Evolutionary conservation across 2,797 vertebrate genomes (phyloP), one percentile per base, ranked within the genome.

Genomic region (Semaprochilodus insignis): DNA sequence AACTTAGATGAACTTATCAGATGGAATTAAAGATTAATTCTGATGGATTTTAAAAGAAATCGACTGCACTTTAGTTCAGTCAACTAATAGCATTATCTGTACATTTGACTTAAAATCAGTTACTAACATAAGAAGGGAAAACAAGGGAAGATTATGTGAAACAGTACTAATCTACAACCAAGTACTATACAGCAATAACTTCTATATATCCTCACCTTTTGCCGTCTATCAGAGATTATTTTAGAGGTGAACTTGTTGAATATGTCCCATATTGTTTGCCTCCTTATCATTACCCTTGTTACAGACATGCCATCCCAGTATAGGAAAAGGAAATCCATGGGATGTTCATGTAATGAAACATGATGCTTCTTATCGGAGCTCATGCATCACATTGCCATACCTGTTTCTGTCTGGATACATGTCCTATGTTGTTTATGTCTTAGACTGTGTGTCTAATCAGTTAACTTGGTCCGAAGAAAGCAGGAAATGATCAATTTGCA

Each of bases 251-350:
- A 74, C 60, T 60, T 69, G 17, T 17, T 84, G 36, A 31, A 71
- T 59, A 59, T 77, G 57, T 66, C 59, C 51, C 67, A 78, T 74
- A 54, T 67, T 57, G 51, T 70, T 70, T 66, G 71, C 14, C 40
- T 57, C 44, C 72, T 34, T 75, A 74, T 17, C 3, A 21, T 84
- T 81, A 59, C 77, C 67, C 71, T 84, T 73, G 80, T 87, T 77
- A 82, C 83, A 67, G 60, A 59, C 80, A 59, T 82, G 78, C 83
- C 82, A 69, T 72, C 13, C 23, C 48, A 25, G 74, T 88, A 84
- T 67, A 74, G 72, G 87, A 88, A 88, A 74, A 87, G 87, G 91
- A 91, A 91, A 86, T 85, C 17, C 62, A 59, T 76, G 59, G 17
- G 57, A 27, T 66, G 5, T 80, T 85, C 48, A 27, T 76, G 51